A percentile compares a stretch with the other conserved stretches of the same genome.
Conservation (phyloP, 1,140 invertebrate species). For the Polyergus mexicanus region DNA sequence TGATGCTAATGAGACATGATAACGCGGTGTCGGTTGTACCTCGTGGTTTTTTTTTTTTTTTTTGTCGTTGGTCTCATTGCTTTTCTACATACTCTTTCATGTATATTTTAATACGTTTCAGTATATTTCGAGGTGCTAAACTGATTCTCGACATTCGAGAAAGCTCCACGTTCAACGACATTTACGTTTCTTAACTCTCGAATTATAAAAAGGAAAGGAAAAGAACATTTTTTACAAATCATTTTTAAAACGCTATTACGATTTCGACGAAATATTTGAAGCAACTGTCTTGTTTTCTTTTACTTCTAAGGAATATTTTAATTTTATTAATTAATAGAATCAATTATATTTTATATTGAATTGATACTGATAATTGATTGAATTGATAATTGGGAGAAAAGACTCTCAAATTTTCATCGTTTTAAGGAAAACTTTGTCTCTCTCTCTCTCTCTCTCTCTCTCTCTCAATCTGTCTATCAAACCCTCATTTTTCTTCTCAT, state of each 20-base stretch:
- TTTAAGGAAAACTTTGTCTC: conserved; percentile 44
- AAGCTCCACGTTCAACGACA: background rate
- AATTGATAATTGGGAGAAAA: background rate
- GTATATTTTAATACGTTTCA: background rate
- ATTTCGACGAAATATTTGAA: background rate
- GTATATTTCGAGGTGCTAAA: background rate
- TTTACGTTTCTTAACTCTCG: conserved; percentile 1
- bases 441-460: no score
- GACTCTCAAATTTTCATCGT: conserved; percentile 47
- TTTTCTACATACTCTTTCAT: background rate
- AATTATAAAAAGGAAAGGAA: background rate
- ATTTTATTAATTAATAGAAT: conserved; percentile 3
- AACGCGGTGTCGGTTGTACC: conserved; percentile 10
- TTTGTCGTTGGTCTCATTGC: conserved; percentile 9
- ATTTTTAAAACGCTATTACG: background rate
- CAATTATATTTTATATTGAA: conserved; percentile 3
- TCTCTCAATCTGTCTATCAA: background rate
- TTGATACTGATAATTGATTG: no score
- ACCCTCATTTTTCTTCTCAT: conserved; percentile 64
- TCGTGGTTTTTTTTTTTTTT: background rate
- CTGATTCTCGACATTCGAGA: background rate
- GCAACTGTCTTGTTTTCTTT: background rate
- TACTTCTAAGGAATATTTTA: background rate
- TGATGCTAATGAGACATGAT: conserved; percentile 44
- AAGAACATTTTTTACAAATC: background rate